These are phyloP conservation scores for Desoria tigrina DNA, from an alignment of 2,888 invertebrate species.

Conservation along the genomic window DNA sequence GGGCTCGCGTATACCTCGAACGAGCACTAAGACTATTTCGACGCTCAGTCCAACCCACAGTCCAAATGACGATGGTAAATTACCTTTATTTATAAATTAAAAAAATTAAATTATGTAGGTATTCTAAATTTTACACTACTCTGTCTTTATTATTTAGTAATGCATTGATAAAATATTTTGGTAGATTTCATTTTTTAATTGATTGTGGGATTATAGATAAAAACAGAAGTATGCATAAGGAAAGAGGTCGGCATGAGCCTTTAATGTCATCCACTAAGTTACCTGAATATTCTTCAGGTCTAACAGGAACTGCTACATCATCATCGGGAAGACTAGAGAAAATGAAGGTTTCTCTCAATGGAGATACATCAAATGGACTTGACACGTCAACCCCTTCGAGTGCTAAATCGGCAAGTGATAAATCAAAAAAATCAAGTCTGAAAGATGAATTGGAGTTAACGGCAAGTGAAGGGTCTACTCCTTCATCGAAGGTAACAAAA, in stretches of 20 bases:
- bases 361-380: background rate
- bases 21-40: constrained; percentile 33
- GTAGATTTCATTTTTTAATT: too few relatives aligned
- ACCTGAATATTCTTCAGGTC: background rate
- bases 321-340: background rate
- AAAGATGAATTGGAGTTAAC: background rate
- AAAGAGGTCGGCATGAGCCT: constrained; percentile 3
- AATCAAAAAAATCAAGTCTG: background rate
- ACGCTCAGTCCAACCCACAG: constrained; percentile 1
- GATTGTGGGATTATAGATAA: too few relatives aligned
- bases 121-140: background rate
- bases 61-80: constrained; percentile 1
- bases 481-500: background rate
- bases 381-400: background rate
- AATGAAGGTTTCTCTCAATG: background rate
- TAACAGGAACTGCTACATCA: background rate
- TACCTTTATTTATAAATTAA: background rate
- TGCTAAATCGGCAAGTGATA: constrained; percentile 4
- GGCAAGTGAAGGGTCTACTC: background rate
- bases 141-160: too few relatives aligned
- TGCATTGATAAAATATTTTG: too few relatives aligned
- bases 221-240: too few relatives aligned
- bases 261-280: constrained; percentile 10
- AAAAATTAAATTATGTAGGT: background rate
- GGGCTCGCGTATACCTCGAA: constrained; percentile 42